Conservation (phyloP, 2,888 invertebrate species). For the Trachelus troglodyta region DNA sequence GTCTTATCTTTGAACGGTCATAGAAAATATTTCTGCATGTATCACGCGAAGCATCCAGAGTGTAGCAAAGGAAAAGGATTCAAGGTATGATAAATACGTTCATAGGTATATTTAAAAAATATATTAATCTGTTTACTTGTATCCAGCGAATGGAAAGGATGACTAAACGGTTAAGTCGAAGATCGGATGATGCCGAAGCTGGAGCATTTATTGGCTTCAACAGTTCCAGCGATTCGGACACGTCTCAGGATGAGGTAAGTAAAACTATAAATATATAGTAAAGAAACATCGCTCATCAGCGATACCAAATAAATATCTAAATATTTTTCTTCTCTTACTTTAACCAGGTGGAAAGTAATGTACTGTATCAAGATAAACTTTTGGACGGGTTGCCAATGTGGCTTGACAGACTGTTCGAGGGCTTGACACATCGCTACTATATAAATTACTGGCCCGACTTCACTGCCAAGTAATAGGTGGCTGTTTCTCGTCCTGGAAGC, state of each 20-base stretch:
- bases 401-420: constrained; percentile 97
- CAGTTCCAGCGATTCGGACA: constrained; percentile 72
- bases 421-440: constrained; percentile 93
- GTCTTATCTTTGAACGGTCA: constrained; percentile 96
- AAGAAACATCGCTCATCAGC: not conserved
- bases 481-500: constrained; percentile 22
- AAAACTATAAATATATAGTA: constrained; percentile 1
- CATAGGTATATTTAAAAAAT: not conserved
- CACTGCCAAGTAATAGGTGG: constrained; percentile 76
- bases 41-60: constrained; percentile 96
- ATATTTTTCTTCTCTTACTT: constrained; percentile 13
- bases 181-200: constrained; percentile 75
- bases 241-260: constrained; percentile 61
- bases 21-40: constrained; percentile 98
- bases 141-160: constrained; percentile 77
- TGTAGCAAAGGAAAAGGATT: constrained; percentile 72
- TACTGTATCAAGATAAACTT: constrained; percentile 79
- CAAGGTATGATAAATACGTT: constrained; percentile 64
- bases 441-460: constrained; percentile 99
- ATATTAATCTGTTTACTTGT: constrained; percentile 9
- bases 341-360: constrained; percentile 64
- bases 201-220: constrained; percentile 90
- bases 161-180: constrained; percentile 67
- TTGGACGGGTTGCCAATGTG: constrained; percentile 94
- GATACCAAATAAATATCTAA: not conserved